Base-by-base conservation (phyloP, 2,888 invertebrate species). In the Lithosia quadra region DNA sequence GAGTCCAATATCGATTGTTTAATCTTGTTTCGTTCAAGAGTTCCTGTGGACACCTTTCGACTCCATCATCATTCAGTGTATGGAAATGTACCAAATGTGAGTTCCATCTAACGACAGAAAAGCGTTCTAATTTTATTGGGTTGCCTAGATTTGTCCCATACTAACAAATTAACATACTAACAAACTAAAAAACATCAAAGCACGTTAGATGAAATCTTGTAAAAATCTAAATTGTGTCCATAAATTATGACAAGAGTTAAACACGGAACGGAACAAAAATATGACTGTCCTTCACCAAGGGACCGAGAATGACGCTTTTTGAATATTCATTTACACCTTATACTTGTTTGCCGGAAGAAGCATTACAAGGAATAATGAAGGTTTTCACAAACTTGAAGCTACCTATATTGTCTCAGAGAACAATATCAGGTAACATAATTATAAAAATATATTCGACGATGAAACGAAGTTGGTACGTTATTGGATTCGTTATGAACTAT, bases 161-260 rank as follows among this genome's bases (percentile, higher is more conserved):
- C n/a, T n/a, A n/a, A n/a, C n/a, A n/a, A n/a, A n/a, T n/a, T n/a
- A n/a, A n/a, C n/a, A n/a, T n/a, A n/a, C n/a, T n/a, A n/a, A n/a
- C n/a, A n/a, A n/a, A n/a, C n/a, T n/a, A n/a, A n/a, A n/a, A n/a
- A n/a, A n/a, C n/a, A n/a, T n/a, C n/a, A n/a, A n/a, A n/a, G n/a
- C n/a, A n/a, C n/a, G n/a, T n/a, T n/a, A n/a, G n/a, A n/a, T n/a
- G n/a, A n/a, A n/a, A n/a, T n/a, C n/a, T n/a, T n/a, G n/a, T 28
- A 28, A 15, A 60, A 60, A 39, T 15, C 3, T 28, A 22, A 36
- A 33, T 39, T 60, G 57, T 24, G 28, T 11, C 53, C 63, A 68
- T 73, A 64, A 63, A 76, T 73, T 66, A 65, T 76, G 57, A n/a
- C 18, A 36, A 36, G 60, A 60, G 36, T 39, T 24, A 60, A 8